Evolutionary conservation across 2,797 vertebrate species (phyloP).

Genomic region (Takifugu ocellatus): DNA sequence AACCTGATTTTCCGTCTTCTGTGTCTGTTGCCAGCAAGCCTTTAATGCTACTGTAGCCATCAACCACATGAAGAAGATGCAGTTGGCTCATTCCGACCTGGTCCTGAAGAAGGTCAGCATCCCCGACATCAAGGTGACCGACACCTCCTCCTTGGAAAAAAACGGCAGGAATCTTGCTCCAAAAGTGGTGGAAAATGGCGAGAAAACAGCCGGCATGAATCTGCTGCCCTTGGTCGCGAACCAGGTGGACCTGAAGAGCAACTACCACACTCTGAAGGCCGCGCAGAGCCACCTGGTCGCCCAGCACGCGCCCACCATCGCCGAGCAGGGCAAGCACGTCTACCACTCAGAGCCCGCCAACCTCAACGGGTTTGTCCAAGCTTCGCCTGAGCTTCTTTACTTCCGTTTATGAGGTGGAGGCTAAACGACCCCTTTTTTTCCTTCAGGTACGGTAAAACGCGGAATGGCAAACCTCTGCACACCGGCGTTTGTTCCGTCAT

Average conservation of each 20-base stretch:
- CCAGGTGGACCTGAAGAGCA: constrained; percentile 62
- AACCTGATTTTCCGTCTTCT: neutral
- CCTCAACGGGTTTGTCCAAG: constrained; percentile 71
- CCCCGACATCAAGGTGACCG: constrained; percentile 67
- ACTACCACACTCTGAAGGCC: constrained; percentile 62
- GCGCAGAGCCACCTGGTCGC: constrained; percentile 71
- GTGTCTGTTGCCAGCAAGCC: constrained; percentile 80
- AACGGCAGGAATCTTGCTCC: constrained; percentile 21
- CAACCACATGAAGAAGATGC: constrained; percentile 93
- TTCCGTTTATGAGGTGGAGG: neutral
- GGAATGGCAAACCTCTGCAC: constrained; percentile 77
- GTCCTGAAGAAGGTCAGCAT: constrained; percentile 30
- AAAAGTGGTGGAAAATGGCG: neutral
- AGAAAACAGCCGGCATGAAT: neutral
- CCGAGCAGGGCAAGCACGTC: constrained; percentile 68
- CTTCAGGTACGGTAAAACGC: constrained; percentile 69
- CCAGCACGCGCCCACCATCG: constrained; percentile 53
- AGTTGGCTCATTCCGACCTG: constrained; percentile 76
- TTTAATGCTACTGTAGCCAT: constrained; percentile 88
- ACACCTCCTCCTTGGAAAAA: constrained; percentile 47
- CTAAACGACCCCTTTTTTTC: neutral
- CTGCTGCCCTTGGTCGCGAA: constrained; percentile 63
- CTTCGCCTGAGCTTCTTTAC: neutral
- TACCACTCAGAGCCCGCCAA: constrained; percentile 80
- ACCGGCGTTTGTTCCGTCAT: constrained; percentile 92